phyloP scores from a whole-genome alignment of 2,888 invertebrate species.

The Eristalis tenax region DNA sequence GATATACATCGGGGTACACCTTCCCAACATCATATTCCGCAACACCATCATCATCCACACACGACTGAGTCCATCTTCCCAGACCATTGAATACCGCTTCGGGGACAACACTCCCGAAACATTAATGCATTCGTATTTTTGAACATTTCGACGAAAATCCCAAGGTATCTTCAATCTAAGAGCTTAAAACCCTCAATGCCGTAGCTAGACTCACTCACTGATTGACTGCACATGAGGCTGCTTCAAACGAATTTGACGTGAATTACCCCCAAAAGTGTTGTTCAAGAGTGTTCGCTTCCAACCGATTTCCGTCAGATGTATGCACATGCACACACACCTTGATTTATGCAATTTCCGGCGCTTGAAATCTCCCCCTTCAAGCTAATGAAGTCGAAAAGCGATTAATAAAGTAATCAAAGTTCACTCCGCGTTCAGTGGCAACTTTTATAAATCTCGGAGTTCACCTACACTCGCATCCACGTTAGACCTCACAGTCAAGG shows the following conservation, averaged over 20 bases:
- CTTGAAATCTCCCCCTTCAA: conserved; percentile 1
- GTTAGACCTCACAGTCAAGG: background rate
- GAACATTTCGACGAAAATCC: no score
- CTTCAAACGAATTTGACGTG: background rate
- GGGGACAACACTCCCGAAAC: no score
- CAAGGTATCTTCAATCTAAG: no score
- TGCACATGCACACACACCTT: background rate
- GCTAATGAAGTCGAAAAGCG: conserved; percentile 33
- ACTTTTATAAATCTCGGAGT: background rate
- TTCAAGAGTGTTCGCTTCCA: background rate
- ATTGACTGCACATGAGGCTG: no score
- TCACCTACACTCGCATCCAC: background rate
- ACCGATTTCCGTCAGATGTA: background rate
- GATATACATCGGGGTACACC: no score
- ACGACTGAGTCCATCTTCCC: no score
- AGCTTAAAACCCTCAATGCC: no score
- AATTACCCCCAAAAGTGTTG: background rate
- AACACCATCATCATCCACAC: no score
- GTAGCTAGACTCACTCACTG: no score
- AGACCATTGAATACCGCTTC: no score
- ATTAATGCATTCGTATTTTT: no score
- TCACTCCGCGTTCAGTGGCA: background rate
- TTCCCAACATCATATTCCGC: no score
- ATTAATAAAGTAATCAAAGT: conserved; percentile 29
- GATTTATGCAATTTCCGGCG: conserved; percentile 7